Conservation (phyloP, 2,113 vertebrate genomes). For the Barnardius zonarius region DNA sequence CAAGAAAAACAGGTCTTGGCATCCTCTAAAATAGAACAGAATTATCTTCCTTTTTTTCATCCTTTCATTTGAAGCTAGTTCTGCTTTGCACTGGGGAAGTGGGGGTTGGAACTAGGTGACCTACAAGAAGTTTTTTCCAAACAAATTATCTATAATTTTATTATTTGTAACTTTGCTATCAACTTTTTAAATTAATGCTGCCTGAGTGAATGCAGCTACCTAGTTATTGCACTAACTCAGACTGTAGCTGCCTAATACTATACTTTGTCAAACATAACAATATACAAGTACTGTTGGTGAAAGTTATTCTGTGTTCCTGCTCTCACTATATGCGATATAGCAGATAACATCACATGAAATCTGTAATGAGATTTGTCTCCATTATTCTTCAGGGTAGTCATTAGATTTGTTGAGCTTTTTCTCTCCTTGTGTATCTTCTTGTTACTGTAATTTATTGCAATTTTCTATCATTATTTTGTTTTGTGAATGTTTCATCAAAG, state of each 20-base stretch:
- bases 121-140: constrained; percentile 15
- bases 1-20: not conserved
- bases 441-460: constrained; percentile 14
- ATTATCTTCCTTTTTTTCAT: not conserved
- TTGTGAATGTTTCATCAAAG: constrained; percentile 1
- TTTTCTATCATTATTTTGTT: constrained; percentile 13
- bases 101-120: not conserved
- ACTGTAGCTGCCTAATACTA: not conserved
- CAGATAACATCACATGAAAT: constrained; percentile 12
- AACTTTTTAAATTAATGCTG: constrained; percentile 24
- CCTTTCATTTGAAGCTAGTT: constrained; percentile 22
- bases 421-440: not conserved
- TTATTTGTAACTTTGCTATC: not conserved
- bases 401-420: not conserved
- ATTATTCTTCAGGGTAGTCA: not conserved
- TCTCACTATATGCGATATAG: not conserved
- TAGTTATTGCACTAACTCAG: constrained; percentile 4
- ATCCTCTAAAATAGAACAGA: not conserved
- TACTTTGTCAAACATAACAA: constrained; percentile 18
- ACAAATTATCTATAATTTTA: not conserved
- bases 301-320: constrained; percentile 22
- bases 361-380: constrained; percentile 46
- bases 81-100: not conserved
- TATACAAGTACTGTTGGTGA: not conserved
- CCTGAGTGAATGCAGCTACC: not conserved